A percentile compares a stretch with the other conserved stretches of the same genome.
These are phyloP conservation scores for Ornithoptera priamus DNA, from an alignment of 2,888 invertebrate genomes.

Conservation along the genomic window DNA sequence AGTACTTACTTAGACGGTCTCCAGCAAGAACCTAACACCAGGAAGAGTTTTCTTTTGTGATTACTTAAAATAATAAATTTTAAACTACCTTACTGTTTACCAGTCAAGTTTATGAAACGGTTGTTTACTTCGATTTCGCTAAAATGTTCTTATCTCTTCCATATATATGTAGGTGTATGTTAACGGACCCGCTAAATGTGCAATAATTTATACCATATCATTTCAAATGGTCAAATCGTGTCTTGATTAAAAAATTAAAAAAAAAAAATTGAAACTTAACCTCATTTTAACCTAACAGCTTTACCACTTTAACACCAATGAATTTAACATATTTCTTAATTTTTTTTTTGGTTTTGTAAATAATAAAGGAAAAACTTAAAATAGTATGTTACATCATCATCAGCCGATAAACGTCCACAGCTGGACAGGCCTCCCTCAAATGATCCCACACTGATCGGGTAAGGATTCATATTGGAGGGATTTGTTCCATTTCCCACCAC, in stretches of 20 bases:
- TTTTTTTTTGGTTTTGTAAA: no score
- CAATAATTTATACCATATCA: conserved; percentile 20
- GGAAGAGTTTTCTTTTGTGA: no score
- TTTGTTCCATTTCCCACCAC: no score
- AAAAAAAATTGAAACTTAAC: not conserved
- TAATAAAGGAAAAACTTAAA: no score
- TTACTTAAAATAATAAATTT: not conserved
- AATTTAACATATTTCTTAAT: not conserved
- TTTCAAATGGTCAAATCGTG: conserved; percentile 16
- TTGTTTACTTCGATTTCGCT: not conserved
- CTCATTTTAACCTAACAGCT: not conserved
- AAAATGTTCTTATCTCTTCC: conserved; percentile 4
- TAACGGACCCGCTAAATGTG: conserved; percentile 10
- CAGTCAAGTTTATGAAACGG: not conserved
- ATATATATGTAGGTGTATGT: conserved; percentile 1
- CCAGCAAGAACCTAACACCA: no score
- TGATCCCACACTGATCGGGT: no score
- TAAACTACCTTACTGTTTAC: not conserved
- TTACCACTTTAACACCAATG: not conserved
- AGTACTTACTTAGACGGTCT: no score
- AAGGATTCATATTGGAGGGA: no score
- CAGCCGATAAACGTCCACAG: no score
- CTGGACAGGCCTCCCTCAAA: no score
- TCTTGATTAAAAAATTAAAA: conserved; percentile 1
- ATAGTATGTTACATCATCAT: no score